Evolutionary conservation across 2,888 invertebrate species (phyloP), one percentile per base, ranked within the genome.

Genomic region (Oxyteleia sp.): DNA sequence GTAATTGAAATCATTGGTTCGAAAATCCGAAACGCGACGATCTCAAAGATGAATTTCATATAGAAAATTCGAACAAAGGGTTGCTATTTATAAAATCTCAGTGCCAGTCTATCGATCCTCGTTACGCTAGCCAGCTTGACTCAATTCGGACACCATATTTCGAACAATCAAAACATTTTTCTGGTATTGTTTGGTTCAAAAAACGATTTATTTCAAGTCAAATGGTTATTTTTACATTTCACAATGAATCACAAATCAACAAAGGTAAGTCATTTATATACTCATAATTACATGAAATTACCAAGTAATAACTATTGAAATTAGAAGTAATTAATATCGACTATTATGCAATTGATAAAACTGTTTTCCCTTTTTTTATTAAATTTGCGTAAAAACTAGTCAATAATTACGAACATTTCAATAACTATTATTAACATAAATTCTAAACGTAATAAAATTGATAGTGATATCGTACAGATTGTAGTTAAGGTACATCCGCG

Each of bases 301-400:
- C 20, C 2, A 66, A 66, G 1, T 76, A 76, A 76, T 59, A 76
- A 66, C 51, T 59, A 76, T 76, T 66, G 59, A 76, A 76, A 76
- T 66, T 13, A 23, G 7, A 32, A 66, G 32, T 53, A 75, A 47
- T 74, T 53, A 75, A 47, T 74, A 1, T 66, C 64, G 47, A 75
- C 23, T 57, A 53, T 72, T 38, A 8, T 5, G 8, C 23, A 29
- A 59, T n/a, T n/a, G n/a, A n/a, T n/a, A n/a, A n/a, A n/a, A n/a
- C 41, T 7, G 13, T n/a, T 43, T 66, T 15, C 10, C 5, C 32
- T n/a, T 41, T 41, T 41, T 13, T 41, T 7, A 5, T 26, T 32
- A 38, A 38, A 38, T n/a, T 38, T 38, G 38, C 38, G 11, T n/a
- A 38, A n/a, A 1, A n/a, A 2, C 3, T 47, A 75, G 66, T 75